A percentile compares a stretch with the other conserved stretches of the same genome.
Conservation (phyloP, 1,140 invertebrate genomes). For the Drosophila saltans region DNA sequence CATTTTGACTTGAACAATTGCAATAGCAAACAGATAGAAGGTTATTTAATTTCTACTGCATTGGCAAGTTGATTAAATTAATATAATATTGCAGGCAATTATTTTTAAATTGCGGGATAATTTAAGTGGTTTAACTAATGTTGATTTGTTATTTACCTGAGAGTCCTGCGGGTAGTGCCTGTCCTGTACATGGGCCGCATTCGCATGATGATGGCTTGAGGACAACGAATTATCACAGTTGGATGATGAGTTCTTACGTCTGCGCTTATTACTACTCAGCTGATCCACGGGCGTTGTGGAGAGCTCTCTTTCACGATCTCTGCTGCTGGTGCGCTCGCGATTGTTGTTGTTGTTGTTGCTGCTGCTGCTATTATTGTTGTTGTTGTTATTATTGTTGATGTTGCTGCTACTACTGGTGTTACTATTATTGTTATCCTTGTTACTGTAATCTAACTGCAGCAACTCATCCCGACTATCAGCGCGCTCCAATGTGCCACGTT, state of each 20-base stretch:
- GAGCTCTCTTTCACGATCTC: slow-evolving; percentile 72
- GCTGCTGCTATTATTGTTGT: slow-evolving; percentile 42
- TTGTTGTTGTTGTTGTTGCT: slow-evolving; percentile 66
- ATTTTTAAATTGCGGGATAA: slow-evolving; percentile 44
- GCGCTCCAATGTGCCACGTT: slow-evolving; percentile 71
- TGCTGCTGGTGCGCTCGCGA: slow-evolving; percentile 68
- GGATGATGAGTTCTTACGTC: slow-evolving; percentile 88
- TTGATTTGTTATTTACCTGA: slow-evolving; percentile 84
- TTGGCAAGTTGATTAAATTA: neutral
- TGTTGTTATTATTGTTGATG: slow-evolving; percentile 47
- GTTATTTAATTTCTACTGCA: no score
- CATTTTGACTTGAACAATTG: no score
- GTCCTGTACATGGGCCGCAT: slow-evolving; percentile 82
- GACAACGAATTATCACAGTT: slow-evolving; percentile 87
- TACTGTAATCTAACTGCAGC: slow-evolving; percentile 80
- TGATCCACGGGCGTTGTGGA: slow-evolving; percentile 83
- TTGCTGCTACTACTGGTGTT: slow-evolving; percentile 47
- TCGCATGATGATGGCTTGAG: slow-evolving; percentile 86
- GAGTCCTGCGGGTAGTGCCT: slow-evolving; percentile 87
- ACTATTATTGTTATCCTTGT: slow-evolving; percentile 77
- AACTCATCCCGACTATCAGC: slow-evolving; percentile 82
- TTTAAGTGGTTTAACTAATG: no score
- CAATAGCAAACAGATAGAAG: no score
- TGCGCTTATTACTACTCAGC: slow-evolving; percentile 86
- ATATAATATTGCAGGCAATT: slow-evolving; percentile 42